A percentile compares a stretch with the other conserved stretches of the same genome.
phyloP scores from a whole-genome alignment of 2,888 invertebrate genomes.

The Epinotia nisella region DNA sequence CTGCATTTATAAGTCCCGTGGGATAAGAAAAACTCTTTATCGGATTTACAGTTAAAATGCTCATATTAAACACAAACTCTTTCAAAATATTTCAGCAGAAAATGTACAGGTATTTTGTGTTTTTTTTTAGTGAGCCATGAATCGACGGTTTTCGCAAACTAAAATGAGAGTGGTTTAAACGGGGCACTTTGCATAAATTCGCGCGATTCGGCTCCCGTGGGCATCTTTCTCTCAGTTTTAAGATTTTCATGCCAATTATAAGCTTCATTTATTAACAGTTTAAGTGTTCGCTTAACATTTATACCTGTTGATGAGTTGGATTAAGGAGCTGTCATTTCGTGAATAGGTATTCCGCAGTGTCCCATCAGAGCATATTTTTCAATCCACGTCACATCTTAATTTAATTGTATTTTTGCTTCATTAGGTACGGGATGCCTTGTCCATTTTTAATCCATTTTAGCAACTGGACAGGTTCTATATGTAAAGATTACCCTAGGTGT shows the following conservation, averaged over 20 bases:
- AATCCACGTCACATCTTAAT: not conserved
- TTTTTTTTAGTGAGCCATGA: not conserved
- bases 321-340: not conserved
- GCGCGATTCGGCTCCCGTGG: conserved; percentile 8
- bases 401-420: not conserved
- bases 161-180: conserved; percentile 26
- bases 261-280: conserved; percentile 35
- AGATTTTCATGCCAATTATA: conserved; percentile 27
- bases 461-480: too few relatives aligned
- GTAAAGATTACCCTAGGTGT: too few relatives aligned
- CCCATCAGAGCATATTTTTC: not conserved
- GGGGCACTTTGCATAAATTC: conserved; percentile 31
- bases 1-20: not conserved
- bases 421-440: too few relatives aligned
- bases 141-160: conserved; percentile 22
- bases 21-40: not conserved
- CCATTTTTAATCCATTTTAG: too few relatives aligned
- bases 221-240: conserved; percentile 25
- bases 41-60: not conserved
- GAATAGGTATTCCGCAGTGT: not conserved
- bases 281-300: conserved; percentile 10
- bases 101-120: not conserved
- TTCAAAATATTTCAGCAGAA: not conserved
- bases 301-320: not conserved
- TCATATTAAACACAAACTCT: not conserved